Evolutionary conservation across 2,888 invertebrate species (phyloP).

Genomic region (Oscheius sp.): DNA sequence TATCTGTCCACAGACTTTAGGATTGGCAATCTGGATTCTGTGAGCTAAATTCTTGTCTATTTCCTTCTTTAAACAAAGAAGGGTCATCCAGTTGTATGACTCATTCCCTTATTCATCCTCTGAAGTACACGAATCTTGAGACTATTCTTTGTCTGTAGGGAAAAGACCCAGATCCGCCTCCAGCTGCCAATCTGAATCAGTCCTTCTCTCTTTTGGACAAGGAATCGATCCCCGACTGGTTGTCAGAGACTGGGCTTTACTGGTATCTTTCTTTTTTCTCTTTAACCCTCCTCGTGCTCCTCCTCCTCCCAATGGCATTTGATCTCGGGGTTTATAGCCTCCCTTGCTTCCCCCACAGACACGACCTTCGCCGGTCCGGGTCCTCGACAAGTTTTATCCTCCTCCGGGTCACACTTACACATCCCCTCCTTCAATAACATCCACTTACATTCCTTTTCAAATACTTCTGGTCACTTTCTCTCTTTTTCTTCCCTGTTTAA

Average conservation of each 20-base stretch:
- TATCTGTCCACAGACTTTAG: no score
- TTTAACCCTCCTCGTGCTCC: not conserved
- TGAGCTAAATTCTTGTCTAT: no score
- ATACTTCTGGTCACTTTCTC: conserved; percentile 17
- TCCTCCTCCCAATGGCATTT: not conserved
- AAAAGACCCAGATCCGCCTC: no score
- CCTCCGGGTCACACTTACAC: conserved; percentile 29
- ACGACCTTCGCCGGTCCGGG: conserved; percentile 27
- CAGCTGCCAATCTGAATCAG: no score
- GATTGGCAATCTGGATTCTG: no score
- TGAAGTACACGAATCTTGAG: no score
- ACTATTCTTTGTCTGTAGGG: no score
- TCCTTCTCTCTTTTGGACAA: not conserved
- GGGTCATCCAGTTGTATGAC: no score
- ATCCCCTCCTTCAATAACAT: conserved; percentile 7
- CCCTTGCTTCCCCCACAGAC: not conserved
- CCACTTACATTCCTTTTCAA: not conserved
- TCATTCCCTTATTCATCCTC: no score
- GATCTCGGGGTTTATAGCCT: not conserved
- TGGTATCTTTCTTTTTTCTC: not conserved
- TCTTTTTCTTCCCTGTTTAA: not conserved
- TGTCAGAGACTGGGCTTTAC: not conserved
- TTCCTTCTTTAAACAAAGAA: no score
- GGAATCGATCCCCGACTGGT: not conserved
- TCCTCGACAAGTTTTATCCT: conserved; percentile 33